Conservation (phyloP, 2,888 invertebrate genomes). For the Drosophila barbarae region DNA sequence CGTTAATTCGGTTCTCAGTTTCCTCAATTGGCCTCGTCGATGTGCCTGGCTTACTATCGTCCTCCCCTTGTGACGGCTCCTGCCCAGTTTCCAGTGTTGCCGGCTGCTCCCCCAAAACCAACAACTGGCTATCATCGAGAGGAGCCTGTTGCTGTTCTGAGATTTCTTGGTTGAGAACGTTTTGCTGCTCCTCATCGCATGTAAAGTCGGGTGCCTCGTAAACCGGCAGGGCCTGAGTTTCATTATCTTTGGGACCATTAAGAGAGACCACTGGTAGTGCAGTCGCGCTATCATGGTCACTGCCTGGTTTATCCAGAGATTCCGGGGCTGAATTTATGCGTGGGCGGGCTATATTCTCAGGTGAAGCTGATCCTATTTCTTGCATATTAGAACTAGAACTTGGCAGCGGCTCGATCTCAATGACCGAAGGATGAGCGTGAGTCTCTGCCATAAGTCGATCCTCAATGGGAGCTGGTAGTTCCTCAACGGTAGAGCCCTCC, state of each 20-base stretch:
- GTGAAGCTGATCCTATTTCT: neutral
- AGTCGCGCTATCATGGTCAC: neutral
- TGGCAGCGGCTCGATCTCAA: neutral
- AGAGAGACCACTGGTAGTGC: constrained; percentile 24
- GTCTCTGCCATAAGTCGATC: neutral
- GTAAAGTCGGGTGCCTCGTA: constrained; percentile 15
- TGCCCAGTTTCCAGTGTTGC: neutral
- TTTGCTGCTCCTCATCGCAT: constrained; percentile 69
- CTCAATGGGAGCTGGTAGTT: neutral
- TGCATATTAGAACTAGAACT: neutral
- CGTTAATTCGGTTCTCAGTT: constrained; percentile 77
- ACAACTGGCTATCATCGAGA: constrained; percentile 6
- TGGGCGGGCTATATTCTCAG: neutral
- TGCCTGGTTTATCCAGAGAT: constrained; percentile 1
- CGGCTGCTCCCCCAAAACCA: neutral
- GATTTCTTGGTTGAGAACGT: constrained; percentile 66
- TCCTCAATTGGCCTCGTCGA: constrained; percentile 61
- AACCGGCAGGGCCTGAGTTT: constrained; percentile 52
- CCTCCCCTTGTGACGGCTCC: neutral
- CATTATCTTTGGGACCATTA: constrained; percentile 49
- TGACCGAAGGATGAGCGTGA: neutral
- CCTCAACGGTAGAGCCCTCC: neutral
- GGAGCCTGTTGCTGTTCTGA: constrained; percentile 26
- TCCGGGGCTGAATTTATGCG: neutral
- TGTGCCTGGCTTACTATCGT: constrained; percentile 11